Percentiles rank a stretch among this genome's conserved stretches.
phyloP scores from a whole-genome alignment of 2,113 vertebrate genomes.

The Urocynchramus pylzowi region DNA sequence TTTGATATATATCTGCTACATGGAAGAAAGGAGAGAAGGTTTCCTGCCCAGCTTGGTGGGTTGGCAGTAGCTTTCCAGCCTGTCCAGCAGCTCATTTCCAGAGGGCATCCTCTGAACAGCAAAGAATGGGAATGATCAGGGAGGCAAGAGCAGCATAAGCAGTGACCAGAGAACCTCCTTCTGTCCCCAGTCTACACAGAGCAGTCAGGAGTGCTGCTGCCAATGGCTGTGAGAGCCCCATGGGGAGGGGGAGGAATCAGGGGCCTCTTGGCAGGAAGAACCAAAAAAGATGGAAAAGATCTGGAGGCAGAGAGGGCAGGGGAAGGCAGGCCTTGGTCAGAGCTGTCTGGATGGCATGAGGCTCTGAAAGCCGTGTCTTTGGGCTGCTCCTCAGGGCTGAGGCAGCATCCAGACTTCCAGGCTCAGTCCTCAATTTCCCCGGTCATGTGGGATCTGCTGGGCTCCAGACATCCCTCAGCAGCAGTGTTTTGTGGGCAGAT shows the following conservation, averaged over 20 bases:
- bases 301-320: not conserved
- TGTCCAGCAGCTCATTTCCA: not conserved
- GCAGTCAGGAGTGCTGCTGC: not conserved
- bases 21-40: not conserved
- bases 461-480: not conserved
- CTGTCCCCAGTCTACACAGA: fast-evolving
- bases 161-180: not conserved
- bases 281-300: not conserved
- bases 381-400: not conserved
- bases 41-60: not conserved
- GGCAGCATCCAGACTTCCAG: not conserved
- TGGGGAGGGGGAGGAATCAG: not conserved
- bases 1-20: not conserved
- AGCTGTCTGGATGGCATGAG: not conserved
- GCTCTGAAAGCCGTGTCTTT: not conserved
- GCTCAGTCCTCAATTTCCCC: not conserved
- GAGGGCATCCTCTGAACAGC: not conserved
- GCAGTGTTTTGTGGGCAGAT: not conserved
- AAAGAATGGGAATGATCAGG: not conserved
- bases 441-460: not conserved
- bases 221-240: not conserved
- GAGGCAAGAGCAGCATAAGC: not conserved
- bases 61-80: not conserved
- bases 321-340: not conserved
- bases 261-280: not conserved